Percentiles rank a stretch among this genome's conserved stretches.
phyloP scores from a whole-genome alignment of 2,797 vertebrate species.

The Lophotriccus pileatus region DNA sequence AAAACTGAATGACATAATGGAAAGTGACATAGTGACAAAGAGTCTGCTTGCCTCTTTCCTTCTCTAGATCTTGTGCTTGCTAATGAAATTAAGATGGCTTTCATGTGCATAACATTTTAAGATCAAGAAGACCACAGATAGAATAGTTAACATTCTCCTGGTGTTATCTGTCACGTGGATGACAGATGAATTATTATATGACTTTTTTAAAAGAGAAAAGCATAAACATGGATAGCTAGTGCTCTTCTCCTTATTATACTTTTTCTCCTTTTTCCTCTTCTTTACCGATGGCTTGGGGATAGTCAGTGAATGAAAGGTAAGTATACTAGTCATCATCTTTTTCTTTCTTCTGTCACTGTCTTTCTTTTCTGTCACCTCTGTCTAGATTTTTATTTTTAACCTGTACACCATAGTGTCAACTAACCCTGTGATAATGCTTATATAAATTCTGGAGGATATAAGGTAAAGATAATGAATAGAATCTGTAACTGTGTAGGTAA shows the following conservation, averaged over 20 bases:
- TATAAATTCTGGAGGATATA: not conserved
- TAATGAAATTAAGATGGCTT: not conserved
- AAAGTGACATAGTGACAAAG: not conserved
- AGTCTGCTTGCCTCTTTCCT: not conserved
- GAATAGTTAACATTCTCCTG: not conserved
- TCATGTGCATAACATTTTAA: not conserved
- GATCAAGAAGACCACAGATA: not conserved
- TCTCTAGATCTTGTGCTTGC: not conserved
- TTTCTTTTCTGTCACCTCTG: not conserved
- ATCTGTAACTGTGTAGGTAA: not conserved
- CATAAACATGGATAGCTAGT: not conserved
- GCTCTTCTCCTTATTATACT: not conserved
- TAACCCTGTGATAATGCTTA: not conserved
- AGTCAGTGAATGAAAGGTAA: not conserved
- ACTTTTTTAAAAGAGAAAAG: not conserved
- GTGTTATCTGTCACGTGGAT: not conserved
- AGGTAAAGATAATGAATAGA: not conserved
- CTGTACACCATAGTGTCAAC: not conserved
- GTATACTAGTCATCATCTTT: not conserved
- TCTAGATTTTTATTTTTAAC: not conserved
- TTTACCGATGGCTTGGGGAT: not conserved
- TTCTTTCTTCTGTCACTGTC: not conserved
- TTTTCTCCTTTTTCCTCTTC: constrained; percentile 16
- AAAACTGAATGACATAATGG: not conserved
- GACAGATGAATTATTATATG: not conserved